phyloP scores from a whole-genome alignment of 2,888 invertebrate species.

The Myopa tessellatipennis region DNA sequence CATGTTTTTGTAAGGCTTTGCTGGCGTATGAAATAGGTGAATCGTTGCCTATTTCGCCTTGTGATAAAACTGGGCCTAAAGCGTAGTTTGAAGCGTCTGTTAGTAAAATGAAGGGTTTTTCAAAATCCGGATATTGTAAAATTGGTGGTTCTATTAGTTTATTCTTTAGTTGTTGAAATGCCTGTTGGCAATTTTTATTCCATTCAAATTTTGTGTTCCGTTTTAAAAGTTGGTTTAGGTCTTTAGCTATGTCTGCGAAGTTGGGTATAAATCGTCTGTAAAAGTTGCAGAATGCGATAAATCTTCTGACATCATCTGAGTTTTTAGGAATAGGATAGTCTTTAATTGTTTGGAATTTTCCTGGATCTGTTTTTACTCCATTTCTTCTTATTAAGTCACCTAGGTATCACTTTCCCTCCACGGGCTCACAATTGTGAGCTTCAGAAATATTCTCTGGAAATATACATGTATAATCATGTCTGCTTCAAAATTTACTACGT shows the following conservation, averaged over 20 bases:
- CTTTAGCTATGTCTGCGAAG: constrained; percentile 48
- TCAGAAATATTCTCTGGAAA: no score
- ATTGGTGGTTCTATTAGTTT: constrained; percentile 33
- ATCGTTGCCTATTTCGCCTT: constrained; percentile 16
- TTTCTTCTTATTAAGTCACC: constrained; percentile 39
- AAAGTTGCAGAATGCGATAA: constrained; percentile 39
- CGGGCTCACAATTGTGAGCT: no score
- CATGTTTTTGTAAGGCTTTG: neutral
- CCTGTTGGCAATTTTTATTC: constrained; percentile 15
- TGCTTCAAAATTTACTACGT: no score
- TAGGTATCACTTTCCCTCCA: neutral
- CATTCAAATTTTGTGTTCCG: constrained; percentile 44
- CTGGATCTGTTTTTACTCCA: constrained; percentile 37
- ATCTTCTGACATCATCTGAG: constrained; percentile 41
- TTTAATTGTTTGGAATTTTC: constrained; percentile 38
- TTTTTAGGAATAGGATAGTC: constrained; percentile 48
- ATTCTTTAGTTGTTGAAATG: constrained; percentile 39
- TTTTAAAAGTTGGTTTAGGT: constrained; percentile 43
- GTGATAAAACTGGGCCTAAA: constrained; percentile 8
- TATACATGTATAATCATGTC: no score
- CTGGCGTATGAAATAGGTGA: neutral
- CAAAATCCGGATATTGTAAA: neutral
- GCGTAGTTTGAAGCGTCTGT: constrained; percentile 48
- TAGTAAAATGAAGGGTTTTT: constrained; percentile 14
- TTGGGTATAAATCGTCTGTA: constrained; percentile 35